Evolutionary conservation across 2,797 vertebrate genomes (phyloP).

Genomic region (Etheostoma perlongum): DNA sequence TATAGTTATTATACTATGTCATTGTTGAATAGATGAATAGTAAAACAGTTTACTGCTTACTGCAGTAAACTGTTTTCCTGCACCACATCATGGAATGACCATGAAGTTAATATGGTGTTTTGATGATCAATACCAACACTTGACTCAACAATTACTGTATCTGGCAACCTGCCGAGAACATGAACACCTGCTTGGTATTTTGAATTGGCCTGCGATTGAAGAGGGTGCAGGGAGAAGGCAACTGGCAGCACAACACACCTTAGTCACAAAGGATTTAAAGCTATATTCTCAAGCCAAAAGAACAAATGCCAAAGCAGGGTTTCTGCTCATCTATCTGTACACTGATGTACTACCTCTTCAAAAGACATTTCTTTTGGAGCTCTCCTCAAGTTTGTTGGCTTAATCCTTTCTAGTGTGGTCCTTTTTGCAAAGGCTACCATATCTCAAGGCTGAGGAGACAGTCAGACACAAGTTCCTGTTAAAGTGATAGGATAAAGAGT

Average conservation of each 20-base stretch:
- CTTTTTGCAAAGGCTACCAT: not conserved
- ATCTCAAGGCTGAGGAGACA: not conserved
- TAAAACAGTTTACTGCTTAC: not conserved
- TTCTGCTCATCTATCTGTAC: not conserved
- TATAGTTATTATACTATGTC: not conserved
- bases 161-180: not conserved
- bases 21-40: too few species aligned
- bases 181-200: constrained; percentile 11
- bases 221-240: not conserved
- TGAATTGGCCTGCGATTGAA: not conserved
- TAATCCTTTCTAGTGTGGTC: not conserved
- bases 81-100: not conserved
- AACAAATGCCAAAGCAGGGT: constrained; percentile 6
- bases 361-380: not conserved
- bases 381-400: not conserved
- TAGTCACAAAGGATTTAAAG: constrained; percentile 19
- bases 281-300: constrained; percentile 13
- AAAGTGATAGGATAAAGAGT: not conserved
- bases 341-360: not conserved
- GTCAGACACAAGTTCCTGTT: not conserved
- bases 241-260: constrained; percentile 11
- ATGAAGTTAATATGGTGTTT: constrained; percentile 12
- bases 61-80: not conserved
- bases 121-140: constrained; percentile 22
- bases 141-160: constrained; percentile 8